Percentiles rank a stretch among this genome's conserved stretches.
phyloP scores from a whole-genome alignment of 2,113 vertebrate genomes.

The human region DNA sequence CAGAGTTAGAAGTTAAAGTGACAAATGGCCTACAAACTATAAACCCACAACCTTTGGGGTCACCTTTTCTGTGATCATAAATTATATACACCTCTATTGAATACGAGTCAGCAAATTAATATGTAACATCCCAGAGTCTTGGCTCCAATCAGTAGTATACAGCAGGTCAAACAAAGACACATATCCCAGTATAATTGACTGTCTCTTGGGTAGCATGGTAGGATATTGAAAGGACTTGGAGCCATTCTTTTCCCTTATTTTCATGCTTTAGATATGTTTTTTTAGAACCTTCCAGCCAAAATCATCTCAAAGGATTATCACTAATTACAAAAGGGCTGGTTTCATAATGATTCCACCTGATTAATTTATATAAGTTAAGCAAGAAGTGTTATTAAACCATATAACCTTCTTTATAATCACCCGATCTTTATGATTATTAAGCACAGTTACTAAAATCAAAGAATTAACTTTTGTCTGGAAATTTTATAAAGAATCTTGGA shows the following conservation, averaged over 20 bases:
- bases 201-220: background rate
- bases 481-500: background rate
- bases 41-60: background rate
- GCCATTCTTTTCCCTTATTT: background rate
- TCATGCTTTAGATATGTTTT: background rate
- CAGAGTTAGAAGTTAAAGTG: background rate
- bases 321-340: background rate
- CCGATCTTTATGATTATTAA: background rate
- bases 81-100: background rate
- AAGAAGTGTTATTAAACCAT: background rate
- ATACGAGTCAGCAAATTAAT: background rate
- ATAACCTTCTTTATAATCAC: background rate
- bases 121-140: background rate
- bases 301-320: background rate
- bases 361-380: background rate
- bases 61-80: background rate
- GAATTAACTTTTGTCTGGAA: background rate
- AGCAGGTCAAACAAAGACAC: background rate
- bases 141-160: background rate
- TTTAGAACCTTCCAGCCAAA: background rate
- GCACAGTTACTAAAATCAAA: background rate
- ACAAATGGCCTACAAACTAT: background rate
- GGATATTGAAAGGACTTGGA: background rate
- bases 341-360: background rate
- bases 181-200: background rate